These are phyloP conservation scores for Dicycla oo DNA, from an alignment of 2,888 invertebrate species.

Conservation along the genomic window DNA sequence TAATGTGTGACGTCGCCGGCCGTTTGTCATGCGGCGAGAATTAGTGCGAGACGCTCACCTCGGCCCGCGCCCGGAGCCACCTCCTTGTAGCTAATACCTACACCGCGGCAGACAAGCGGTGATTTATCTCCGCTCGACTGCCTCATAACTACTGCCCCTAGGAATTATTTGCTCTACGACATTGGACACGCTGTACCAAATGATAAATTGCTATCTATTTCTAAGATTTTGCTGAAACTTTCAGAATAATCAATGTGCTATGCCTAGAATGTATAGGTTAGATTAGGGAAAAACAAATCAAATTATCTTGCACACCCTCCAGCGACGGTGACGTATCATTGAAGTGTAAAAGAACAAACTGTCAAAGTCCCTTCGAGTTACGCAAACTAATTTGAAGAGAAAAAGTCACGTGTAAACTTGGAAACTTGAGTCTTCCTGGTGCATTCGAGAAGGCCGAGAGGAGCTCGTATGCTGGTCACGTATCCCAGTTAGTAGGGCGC, in stretches of 20 bases:
- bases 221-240: constrained; percentile 28
- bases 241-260: constrained; percentile 9
- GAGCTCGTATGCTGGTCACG: constrained; percentile 78
- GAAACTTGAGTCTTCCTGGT: constrained; percentile 69
- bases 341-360: constrained; percentile 49
- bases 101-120: constrained; percentile 43
- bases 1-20: constrained; percentile 53
- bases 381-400: constrained; percentile 61
- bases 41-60: constrained; percentile 50
- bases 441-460: constrained; percentile 67
- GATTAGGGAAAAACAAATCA: constrained; percentile 27
- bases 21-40: constrained; percentile 58
- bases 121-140: constrained; percentile 61
- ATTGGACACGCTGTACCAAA: constrained; percentile 36
- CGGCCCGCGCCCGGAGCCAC: constrained; percentile 22
- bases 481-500: constrained; percentile 86
- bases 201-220: constrained; percentile 50
- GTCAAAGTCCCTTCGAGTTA: constrained; percentile 50
- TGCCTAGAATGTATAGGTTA: background rate
- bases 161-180: constrained; percentile 60
- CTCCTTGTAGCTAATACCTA: constrained; percentile 51
- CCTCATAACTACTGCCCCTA: constrained; percentile 60
- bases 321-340: constrained; percentile 34
- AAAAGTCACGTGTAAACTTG: constrained; percentile 66
- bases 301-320: constrained; percentile 23